phyloP scores from a whole-genome alignment of 2,888 invertebrate genomes.

The Orgyia antiqua region DNA sequence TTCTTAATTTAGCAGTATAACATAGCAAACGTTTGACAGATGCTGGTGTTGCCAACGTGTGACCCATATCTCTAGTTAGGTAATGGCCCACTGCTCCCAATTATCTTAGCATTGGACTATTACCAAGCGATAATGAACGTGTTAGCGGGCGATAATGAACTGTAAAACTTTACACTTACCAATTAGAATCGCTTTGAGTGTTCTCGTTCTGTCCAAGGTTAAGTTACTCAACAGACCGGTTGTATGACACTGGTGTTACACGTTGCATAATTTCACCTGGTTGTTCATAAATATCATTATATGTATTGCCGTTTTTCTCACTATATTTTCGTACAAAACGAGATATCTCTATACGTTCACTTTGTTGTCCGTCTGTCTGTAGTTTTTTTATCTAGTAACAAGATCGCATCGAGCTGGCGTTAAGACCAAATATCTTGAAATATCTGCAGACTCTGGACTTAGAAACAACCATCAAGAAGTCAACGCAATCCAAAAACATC shows the following conservation, averaged over 20 bases:
- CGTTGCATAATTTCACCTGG: conserved; percentile 56
- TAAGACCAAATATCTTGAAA: too few relatives aligned
- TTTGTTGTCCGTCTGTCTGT: too few relatives aligned
- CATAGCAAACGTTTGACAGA: conserved; percentile 25
- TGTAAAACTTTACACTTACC: conserved; percentile 38
- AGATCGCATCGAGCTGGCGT: too few relatives aligned
- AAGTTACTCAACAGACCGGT: conserved; percentile 60
- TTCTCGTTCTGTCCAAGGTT: conserved; percentile 43
- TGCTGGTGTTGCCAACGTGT: conserved; percentile 31
- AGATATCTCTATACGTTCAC: too few relatives aligned
- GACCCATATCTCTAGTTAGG: conserved; percentile 35
- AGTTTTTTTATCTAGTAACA: too few relatives aligned
- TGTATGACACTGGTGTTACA: conserved; percentile 34
- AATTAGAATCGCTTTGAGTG: conserved; percentile 33
- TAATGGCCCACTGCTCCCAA: conserved; percentile 67
- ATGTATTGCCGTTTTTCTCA: too few relatives aligned
- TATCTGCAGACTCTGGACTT: too few relatives aligned
- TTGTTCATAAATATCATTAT: conserved; percentile 11
- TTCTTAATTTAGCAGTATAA: conserved; percentile 15
- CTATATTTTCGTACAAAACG: too few relatives aligned
- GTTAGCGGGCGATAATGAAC: conserved; percentile 40
- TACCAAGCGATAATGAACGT: conserved; percentile 40
- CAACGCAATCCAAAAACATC: too few relatives aligned
- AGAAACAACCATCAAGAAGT: too few relatives aligned
- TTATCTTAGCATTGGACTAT: conserved; percentile 63